phyloP scores from a whole-genome alignment of 2,113 vertebrate genomes.

The Puntigrus tetrazona region DNA sequence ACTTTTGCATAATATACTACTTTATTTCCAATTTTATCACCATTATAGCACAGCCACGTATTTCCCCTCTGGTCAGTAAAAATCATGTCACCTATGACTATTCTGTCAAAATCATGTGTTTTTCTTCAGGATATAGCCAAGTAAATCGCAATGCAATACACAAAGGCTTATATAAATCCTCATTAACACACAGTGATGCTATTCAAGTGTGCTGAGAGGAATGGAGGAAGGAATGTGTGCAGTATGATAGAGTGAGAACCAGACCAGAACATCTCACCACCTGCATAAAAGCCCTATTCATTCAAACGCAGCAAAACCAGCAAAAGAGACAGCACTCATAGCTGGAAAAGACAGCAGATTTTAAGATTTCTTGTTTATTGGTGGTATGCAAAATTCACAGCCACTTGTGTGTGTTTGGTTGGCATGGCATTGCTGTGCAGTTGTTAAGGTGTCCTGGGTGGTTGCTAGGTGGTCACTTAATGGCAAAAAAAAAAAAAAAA shows the following conservation, averaged over 20 bases:
- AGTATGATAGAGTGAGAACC: constrained; percentile 52
- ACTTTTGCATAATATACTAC: background rate
- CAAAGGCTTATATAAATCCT: constrained; percentile 22
- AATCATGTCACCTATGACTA: background rate
- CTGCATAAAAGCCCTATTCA: constrained; percentile 53
- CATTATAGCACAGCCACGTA: background rate
- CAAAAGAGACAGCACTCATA: background rate
- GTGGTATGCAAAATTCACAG: background rate
- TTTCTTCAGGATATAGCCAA: background rate
- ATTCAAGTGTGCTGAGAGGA: constrained; percentile 54
- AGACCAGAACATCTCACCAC: constrained; percentile 31
- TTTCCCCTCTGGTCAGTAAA: background rate
- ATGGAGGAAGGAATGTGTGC: constrained; percentile 50
- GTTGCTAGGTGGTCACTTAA: background rate
- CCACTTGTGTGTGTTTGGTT: background rate
- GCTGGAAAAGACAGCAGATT: background rate
- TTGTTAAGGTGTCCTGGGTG: background rate
- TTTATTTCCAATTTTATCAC: background rate
- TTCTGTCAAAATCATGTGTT: background rate
- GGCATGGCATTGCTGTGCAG: background rate
- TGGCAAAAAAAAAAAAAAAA: no score
- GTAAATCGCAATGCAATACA: constrained; percentile 14
- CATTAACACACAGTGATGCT: constrained; percentile 46
- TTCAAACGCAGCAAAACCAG: constrained; percentile 3
- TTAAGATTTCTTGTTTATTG: background rate